A percentile compares a stretch with the other conserved stretches of the same genome.
phyloP scores from a whole-genome alignment of 2,888 invertebrate species.

The Linnaemya vulpina region DNA sequence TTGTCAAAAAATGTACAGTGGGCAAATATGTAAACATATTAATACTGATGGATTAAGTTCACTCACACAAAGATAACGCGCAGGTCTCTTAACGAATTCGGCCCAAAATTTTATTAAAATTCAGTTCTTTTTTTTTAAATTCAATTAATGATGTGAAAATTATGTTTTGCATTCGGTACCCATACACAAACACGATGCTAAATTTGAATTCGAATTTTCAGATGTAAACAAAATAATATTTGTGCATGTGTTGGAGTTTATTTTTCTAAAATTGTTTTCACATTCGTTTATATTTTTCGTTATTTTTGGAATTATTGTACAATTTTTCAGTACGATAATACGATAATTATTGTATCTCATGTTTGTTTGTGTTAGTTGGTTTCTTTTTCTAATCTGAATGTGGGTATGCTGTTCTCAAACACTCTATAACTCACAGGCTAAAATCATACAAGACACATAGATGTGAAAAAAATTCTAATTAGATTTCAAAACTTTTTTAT shows the following conservation, averaged over 20 bases:
- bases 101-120: slow-evolving; percentile 27
- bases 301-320: slow-evolving; percentile 67
- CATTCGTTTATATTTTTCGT: slow-evolving; percentile 36
- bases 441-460: slow-evolving; percentile 2
- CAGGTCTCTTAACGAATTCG: slow-evolving; percentile 9
- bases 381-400: slow-evolving; percentile 40
- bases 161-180: neutral
- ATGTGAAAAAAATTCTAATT: neutral
- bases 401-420: slow-evolving; percentile 42
- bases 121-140: neutral
- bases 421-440: neutral
- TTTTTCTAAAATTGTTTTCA: slow-evolving; percentile 38
- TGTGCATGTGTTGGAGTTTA: slow-evolving; percentile 17
- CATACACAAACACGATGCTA: slow-evolving; percentile 1
- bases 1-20: too few species aligned
- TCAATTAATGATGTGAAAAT: slow-evolving; percentile 6
- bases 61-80: slow-evolving; percentile 4
- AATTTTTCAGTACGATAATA: slow-evolving; percentile 3
- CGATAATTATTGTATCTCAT: neutral
- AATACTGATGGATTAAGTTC: too few species aligned
- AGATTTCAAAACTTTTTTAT: slow-evolving; percentile 14
- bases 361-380: neutral
- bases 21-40: neutral
- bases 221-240: slow-evolving; percentile 43
- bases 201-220: slow-evolving; percentile 40